Conservation (phyloP, 2,888 invertebrate species). For the Lasioglossum marginatum region DNA sequence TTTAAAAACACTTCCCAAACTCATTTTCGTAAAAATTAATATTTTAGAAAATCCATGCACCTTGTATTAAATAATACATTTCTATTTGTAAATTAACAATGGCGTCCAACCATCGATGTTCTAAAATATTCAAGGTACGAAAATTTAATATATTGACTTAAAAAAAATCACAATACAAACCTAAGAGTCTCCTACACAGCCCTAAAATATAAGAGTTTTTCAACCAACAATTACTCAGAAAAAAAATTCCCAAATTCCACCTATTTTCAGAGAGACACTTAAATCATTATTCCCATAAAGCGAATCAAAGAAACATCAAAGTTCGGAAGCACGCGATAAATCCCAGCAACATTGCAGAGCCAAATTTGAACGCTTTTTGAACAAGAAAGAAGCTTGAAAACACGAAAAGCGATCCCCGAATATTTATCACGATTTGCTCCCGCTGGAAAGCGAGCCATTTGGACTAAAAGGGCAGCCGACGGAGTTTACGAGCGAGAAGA, state of each 20-base stretch:
- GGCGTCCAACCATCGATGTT: too few relatives aligned
- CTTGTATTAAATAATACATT: too few relatives aligned
- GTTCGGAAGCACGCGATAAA: not conserved
- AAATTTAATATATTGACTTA: too few relatives aligned
- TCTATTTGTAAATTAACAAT: too few relatives aligned
- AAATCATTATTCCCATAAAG: not conserved
- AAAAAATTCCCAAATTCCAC: not conserved
- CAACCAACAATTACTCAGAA: not conserved
- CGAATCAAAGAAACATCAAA: not conserved
- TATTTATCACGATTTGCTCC: not conserved
- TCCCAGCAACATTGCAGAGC: not conserved
- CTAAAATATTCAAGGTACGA: too few relatives aligned
- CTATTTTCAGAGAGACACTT: not conserved
- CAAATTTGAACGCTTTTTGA: not conserved
- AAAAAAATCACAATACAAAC: not conserved
- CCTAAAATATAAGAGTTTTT: not conserved
- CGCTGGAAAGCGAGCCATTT: not conserved
- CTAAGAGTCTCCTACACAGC: not conserved
- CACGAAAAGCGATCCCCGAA: not conserved
- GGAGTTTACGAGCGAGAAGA: not conserved
- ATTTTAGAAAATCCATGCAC: too few relatives aligned
- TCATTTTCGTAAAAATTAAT: too few relatives aligned
- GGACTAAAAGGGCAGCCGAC: not conserved
- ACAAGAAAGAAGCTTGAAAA: not conserved
- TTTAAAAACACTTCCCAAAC: too few relatives aligned